These are phyloP conservation scores for Callaeas wilsoni DNA, from an alignment of 2,113 vertebrate genomes.

Conservation along the genomic window DNA sequence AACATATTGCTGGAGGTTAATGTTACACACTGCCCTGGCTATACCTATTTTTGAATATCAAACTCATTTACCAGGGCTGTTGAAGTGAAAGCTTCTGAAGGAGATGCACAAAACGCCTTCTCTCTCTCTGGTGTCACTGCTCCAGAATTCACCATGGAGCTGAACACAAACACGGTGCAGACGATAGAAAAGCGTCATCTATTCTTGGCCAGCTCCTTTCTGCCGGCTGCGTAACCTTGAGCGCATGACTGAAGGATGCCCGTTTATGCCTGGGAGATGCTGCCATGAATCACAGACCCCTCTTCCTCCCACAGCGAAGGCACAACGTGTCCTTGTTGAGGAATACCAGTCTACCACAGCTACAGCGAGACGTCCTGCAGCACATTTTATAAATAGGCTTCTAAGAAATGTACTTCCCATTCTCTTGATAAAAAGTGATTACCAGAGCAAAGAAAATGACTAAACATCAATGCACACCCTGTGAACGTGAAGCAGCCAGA, in stretches of 20 bases:
- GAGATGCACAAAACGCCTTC: neutral
- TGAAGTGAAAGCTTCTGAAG: neutral
- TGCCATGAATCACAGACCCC: constrained; percentile 12
- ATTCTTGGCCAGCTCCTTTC: neutral
- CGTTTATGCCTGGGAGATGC: neutral
- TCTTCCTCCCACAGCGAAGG: neutral
- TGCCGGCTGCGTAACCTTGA: neutral
- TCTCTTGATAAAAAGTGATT: neutral
- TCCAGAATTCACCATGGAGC: neutral
- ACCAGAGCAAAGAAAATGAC: neutral
- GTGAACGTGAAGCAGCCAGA: neutral
- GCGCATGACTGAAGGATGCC: neutral
- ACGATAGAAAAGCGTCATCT: neutral
- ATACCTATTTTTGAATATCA: neutral
- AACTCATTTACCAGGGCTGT: neutral
- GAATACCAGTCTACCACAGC: neutral
- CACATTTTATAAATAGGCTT: neutral
- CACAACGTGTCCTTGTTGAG: neutral
- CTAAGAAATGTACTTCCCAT: neutral
- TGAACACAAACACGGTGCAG: neutral
- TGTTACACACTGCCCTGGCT: neutral
- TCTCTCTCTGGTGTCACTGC: neutral
- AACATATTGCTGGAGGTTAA: neutral
- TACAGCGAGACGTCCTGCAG: neutral
- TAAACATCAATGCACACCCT: neutral